Percentiles rank a stretch among this genome's conserved stretches.
Conservation (phyloP, 2,113 vertebrate species). For the Gallinago media region DNA sequence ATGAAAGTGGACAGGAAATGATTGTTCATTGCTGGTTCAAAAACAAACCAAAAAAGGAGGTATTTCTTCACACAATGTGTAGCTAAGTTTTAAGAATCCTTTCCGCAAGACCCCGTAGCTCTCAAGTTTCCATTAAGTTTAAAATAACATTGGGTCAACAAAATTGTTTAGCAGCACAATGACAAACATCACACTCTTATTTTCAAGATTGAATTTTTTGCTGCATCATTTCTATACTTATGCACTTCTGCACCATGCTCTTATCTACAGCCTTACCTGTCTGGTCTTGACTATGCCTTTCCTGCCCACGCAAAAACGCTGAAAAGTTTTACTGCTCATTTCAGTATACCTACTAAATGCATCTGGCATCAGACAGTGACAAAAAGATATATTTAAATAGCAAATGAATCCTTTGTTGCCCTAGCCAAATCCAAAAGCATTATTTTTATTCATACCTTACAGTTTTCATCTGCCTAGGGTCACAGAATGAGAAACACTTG, state of each 20-base stretch:
- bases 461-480: background rate
- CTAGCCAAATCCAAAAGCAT: background rate
- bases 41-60: background rate
- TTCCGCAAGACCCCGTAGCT: background rate
- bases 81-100: background rate
- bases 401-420: background rate
- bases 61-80: background rate
- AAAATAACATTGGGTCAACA: background rate
- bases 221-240: background rate
- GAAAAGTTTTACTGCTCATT: slow-evolving; percentile 3
- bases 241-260: background rate
- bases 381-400: background rate
- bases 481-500: background rate
- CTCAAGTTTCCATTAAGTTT: background rate
- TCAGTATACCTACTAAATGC: background rate
- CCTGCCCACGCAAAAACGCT: background rate
- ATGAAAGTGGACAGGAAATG: slow-evolving; percentile 14
- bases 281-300: background rate
- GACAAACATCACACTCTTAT: background rate
- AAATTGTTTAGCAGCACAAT: background rate
- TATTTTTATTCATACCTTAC: background rate
- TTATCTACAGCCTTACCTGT: background rate
- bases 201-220: background rate
- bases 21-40: background rate
- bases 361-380: background rate